Evolutionary conservation across 2,888 invertebrate genomes (phyloP).

Genomic region (Miltochrista miniata): DNA sequence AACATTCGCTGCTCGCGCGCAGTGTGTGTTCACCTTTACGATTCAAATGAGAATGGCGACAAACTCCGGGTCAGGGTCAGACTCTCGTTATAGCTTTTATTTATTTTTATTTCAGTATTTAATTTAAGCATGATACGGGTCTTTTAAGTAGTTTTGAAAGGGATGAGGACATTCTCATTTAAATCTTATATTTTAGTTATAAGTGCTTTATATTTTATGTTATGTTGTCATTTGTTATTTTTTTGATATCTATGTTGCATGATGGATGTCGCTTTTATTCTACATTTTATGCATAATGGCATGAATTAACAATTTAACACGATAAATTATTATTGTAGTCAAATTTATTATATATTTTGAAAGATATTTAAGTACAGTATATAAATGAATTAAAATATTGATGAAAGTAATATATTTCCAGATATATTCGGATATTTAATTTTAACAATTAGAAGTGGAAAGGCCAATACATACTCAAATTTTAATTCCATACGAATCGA

Average conservation of each 20-base stretch:
- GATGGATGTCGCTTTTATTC: conserved; percentile 71
- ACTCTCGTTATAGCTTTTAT: conserved; percentile 26
- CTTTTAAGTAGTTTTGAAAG: conserved; percentile 46
- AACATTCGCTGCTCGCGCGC: conserved; percentile 20
- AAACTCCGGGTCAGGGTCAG: conserved; percentile 8
- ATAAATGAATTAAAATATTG: conserved; percentile 16
- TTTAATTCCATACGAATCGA: no score
- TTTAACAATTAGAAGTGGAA: conserved; percentile 3
- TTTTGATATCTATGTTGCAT: conserved; percentile 71
- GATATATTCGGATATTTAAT: conserved; percentile 12
- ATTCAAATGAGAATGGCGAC: conserved; percentile 78
- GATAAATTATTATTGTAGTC: conserved; percentile 16
- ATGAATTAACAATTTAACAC: conserved; percentile 53
- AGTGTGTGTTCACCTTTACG: conserved; percentile 63
- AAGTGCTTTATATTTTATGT: conserved; percentile 47
- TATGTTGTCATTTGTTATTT: conserved; percentile 49
- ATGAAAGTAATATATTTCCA: conserved; percentile 17
- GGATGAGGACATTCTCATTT: conserved; percentile 78
- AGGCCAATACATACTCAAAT: conserved; percentile 11
- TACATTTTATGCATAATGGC: conserved; percentile 68
- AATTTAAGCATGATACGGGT: conserved; percentile 47
- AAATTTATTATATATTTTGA: conserved; percentile 19
- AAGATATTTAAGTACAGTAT: conserved; percentile 25
- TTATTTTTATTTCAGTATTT: conserved; percentile 36
- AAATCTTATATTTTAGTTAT: conserved; percentile 54